Percentiles rank a stretch among this genome's conserved stretches.
Conservation (phyloP, 2,888 invertebrate species). For the Agrotis segetum region DNA sequence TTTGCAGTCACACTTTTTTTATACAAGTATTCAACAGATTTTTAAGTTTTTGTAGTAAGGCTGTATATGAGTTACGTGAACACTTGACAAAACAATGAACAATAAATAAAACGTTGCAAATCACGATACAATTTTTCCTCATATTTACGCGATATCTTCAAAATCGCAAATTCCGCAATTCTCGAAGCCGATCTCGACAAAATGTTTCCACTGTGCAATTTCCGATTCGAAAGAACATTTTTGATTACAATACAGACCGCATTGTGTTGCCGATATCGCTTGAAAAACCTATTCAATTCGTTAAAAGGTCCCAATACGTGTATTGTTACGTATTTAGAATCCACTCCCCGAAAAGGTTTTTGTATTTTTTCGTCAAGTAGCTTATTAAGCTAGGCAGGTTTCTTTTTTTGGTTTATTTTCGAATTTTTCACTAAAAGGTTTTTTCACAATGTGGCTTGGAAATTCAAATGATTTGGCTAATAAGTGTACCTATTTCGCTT, state of each 20-base stretch:
- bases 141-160: background rate
- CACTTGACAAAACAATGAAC: too few species aligned
- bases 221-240: slow-evolving; percentile 30
- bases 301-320: slow-evolving; percentile 56
- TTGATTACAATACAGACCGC: slow-evolving; percentile 52
- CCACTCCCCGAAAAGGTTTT: slow-evolving; percentile 43
- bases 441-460: background rate
- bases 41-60: too few species aligned
- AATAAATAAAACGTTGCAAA: too few species aligned
- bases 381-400: slow-evolving; percentile 45
- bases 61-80: too few species aligned
- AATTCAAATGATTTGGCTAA: slow-evolving; percentile 1
- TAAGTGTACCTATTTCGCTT: background rate
- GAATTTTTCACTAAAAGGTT: slow-evolving; percentile 14
- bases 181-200: background rate
- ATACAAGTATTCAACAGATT: too few species aligned
- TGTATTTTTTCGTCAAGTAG: slow-evolving; percentile 43
- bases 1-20: too few species aligned
- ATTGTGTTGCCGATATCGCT: slow-evolving; percentile 50
- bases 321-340: slow-evolving; percentile 54
- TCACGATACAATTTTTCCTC: too few species aligned
- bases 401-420: slow-evolving; percentile 19
- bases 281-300: slow-evolving; percentile 49
- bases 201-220: slow-evolving; percentile 29
- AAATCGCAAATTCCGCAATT: slow-evolving; percentile 13